Base-by-base conservation (phyloP, 2,113 vertebrate species). In the Nicator chloris region DNA sequence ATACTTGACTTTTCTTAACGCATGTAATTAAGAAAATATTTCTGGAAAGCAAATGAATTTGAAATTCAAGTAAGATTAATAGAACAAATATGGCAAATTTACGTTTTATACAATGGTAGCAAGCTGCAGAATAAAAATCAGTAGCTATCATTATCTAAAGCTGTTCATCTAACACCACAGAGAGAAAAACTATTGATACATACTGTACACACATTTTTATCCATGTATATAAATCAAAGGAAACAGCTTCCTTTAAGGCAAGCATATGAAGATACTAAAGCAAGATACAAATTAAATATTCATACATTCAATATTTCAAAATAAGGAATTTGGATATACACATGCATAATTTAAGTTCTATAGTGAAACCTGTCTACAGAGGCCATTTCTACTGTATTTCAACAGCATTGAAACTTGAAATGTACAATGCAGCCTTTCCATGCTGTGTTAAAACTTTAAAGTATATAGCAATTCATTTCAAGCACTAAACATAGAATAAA, bases 301-400 rank as follows among this genome's bases (percentile, higher is more conserved):
- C 92, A 98, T 97, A 97, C 90, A 98, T 96, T 97, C 96, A 97
- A 96, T 97, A 98, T 97, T 98, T 98, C 97, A 98, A 98, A 97
- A 97, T 97, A 97, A 97, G 97, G 95, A 97, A 97, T 97, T 97
- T 97, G 90, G 95, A 95, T 97, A 96, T 91, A 96, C 92, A 95
- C 96, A 97, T 97, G 94, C 96, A 98, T 97, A 98, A 98, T 97
- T 97, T 97, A 98, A 97, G 90, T 97, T 98, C 95, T 96, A 95
- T 93, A 97, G 97, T 97, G 96, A 97, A 98, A 97, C 95, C 95
- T 98, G 94, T 97, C 97, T 97, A 97, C 86, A 97, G 96, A 97
- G 96, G 95, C 94, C 96, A 97, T 97, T 97, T 97, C 97, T 93
- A 96, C 96, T 95, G 61, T 96, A 97, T 97, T 98, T 97, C 96